Conservation (phyloP, 2,888 invertebrate genomes). For the Netelia inedita region DNA sequence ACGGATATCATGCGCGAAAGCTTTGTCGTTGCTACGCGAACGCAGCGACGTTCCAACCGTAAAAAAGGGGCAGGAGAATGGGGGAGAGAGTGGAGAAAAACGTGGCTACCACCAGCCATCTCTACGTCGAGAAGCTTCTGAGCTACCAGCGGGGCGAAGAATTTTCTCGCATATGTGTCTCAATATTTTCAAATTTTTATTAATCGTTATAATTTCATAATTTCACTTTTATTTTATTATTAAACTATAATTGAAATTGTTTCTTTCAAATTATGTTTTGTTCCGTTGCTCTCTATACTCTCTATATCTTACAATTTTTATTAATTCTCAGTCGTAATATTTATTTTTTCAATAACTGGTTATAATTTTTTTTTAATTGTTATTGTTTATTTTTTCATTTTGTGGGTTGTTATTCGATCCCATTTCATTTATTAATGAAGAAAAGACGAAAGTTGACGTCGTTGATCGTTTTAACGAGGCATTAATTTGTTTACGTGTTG, state of each 20-base stretch:
- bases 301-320: background rate
- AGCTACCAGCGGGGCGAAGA: slow-evolving; percentile 4
- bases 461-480: no score
- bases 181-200: slow-evolving; percentile 26
- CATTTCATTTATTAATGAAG: background rate
- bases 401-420: background rate
- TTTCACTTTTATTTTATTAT: background rate
- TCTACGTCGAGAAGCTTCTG: slow-evolving; percentile 1
- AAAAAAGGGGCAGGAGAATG: slow-evolving; percentile 8
- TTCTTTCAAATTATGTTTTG: no score
- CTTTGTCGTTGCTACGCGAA: slow-evolving; percentile 52
- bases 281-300: background rate
- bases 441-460: background rate
- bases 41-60: slow-evolving; percentile 10
- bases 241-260: background rate
- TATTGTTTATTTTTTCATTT: background rate
- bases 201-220: slow-evolving; percentile 26
- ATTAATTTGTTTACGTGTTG: no score
- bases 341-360: background rate
- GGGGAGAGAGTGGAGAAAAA: slow-evolving; percentile 24
- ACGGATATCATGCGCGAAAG: slow-evolving; percentile 60
- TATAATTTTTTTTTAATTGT: background rate
- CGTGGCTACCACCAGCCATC: background rate
- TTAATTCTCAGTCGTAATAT: background rate
- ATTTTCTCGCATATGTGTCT: background rate